These are phyloP conservation scores for Mechanitis messenoides DNA, from an alignment of 2,888 invertebrate genomes.

Conservation along the genomic window DNA sequence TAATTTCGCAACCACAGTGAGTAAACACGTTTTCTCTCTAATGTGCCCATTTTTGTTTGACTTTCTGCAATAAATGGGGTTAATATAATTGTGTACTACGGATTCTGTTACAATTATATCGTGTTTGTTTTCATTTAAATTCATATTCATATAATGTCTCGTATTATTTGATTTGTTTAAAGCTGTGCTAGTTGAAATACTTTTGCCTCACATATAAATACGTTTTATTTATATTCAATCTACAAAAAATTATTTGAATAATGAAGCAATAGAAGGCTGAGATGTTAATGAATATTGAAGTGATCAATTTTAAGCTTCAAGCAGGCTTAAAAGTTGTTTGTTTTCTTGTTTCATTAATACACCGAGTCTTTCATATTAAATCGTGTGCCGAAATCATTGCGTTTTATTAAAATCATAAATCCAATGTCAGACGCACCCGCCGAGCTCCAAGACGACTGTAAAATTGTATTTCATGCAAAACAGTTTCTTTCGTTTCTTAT, in stretches of 20 bases:
- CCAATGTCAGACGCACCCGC: slow-evolving; percentile 71
- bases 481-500: slow-evolving; percentile 34
- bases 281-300: background rate
- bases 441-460: slow-evolving; percentile 57
- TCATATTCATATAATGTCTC: background rate
- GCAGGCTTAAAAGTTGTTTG: background rate
- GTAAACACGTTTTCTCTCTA: slow-evolving; percentile 48
- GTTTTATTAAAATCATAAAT: slow-evolving; percentile 77
- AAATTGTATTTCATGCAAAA: slow-evolving; percentile 63
- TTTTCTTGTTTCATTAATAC: background rate
- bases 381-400: slow-evolving; percentile 36
- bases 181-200: background rate
- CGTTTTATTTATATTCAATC: background rate
- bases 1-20: slow-evolving; percentile 50
- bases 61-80: slow-evolving; percentile 10
- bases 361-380: background rate
- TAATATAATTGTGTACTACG: background rate
- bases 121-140: background rate
- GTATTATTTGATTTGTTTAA: background rate
- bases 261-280: background rate
- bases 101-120: background rate
- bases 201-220: background rate
- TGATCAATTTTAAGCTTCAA: background rate
- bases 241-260: background rate
- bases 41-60: slow-evolving; percentile 47